These are phyloP conservation scores for Drosophila testacea DNA, from an alignment of 2,888 invertebrate genomes.

Conservation along the genomic window DNA sequence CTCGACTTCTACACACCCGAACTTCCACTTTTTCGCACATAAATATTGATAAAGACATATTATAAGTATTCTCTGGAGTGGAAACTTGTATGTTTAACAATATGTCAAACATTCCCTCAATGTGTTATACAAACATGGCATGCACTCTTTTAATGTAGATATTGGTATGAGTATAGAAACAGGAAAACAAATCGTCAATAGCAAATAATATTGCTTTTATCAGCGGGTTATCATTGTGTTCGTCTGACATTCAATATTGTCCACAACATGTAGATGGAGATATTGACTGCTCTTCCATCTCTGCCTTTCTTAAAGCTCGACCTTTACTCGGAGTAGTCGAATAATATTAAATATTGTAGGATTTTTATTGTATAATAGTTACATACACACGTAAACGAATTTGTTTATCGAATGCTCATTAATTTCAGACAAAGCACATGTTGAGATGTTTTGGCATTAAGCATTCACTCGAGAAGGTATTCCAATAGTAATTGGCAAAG, in stretches of 20 bases:
- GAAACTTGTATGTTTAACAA: background rate
- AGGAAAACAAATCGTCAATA: constrained; percentile 38
- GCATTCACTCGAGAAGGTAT: background rate
- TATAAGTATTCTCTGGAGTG: constrained; percentile 1
- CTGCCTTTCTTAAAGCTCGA: background rate
- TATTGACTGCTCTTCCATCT: background rate
- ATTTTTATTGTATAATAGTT: too few relatives aligned
- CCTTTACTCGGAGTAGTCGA: background rate
- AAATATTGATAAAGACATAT: constrained; percentile 26
- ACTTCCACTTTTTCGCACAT: constrained; percentile 3
- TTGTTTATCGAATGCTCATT: too few relatives aligned
- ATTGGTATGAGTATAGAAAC: background rate
- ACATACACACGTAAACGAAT: too few relatives aligned
- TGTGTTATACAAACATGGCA: constrained; percentile 1
- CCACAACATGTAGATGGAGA: background rate
- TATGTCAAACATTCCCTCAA: background rate
- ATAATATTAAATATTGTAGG: too few relatives aligned
- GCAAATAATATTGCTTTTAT: constrained; percentile 35
- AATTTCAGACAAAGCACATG: background rate
- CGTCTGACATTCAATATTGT: constrained; percentile 32
- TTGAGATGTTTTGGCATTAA: background rate
- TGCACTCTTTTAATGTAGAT: background rate
- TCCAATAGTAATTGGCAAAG: background rate
- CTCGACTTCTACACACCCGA: constrained; percentile 22
- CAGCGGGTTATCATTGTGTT: constrained; percentile 16